Percentiles rank a stretch among this genome's conserved stretches.
These are phyloP conservation scores for Bombus consobrinus DNA, from an alignment of 1,140 invertebrate species.

Conservation along the genomic window DNA sequence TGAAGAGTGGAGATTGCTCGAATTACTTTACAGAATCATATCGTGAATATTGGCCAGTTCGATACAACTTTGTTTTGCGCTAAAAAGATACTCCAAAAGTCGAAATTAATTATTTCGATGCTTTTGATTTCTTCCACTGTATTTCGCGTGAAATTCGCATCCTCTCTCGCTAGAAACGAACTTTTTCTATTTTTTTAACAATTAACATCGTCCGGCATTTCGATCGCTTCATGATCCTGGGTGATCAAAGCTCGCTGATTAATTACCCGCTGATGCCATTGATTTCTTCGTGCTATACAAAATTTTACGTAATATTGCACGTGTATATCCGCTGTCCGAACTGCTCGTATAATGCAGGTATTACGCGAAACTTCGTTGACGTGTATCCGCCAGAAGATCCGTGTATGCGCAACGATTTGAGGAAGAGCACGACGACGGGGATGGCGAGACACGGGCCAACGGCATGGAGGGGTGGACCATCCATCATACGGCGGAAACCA, in stretches of 20 bases:
- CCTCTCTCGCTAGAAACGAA: too few species aligned
- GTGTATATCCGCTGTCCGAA: not conserved
- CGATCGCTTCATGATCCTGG: not conserved
- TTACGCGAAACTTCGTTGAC: conserved; percentile 34
- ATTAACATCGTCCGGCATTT: not conserved
- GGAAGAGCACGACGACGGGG: conserved; percentile 62
- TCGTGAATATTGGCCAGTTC: not conserved
- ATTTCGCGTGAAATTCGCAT: too few species aligned
- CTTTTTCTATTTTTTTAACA: too few species aligned
- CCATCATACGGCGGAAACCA: conserved; percentile 79
- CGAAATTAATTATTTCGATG: too few species aligned
- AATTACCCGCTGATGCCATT: not conserved
- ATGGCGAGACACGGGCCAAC: conserved; percentile 49
- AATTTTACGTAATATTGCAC: not conserved
- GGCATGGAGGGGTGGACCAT: conserved; percentile 66
- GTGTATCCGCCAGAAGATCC: conserved; percentile 42
- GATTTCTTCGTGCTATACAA: not conserved
- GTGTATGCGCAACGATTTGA: conserved; percentile 65
- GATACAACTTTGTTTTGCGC: not conserved
- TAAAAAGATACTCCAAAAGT: too few species aligned
- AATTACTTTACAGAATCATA: not conserved
- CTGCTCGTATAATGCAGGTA: not conserved
- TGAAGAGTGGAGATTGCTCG: too few species aligned
- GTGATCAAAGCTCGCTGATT: not conserved
- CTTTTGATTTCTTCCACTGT: too few species aligned